These are phyloP conservation scores for Styela clava DNA, from an alignment of 23 tunicate species.

Conservation along the genomic window DNA sequence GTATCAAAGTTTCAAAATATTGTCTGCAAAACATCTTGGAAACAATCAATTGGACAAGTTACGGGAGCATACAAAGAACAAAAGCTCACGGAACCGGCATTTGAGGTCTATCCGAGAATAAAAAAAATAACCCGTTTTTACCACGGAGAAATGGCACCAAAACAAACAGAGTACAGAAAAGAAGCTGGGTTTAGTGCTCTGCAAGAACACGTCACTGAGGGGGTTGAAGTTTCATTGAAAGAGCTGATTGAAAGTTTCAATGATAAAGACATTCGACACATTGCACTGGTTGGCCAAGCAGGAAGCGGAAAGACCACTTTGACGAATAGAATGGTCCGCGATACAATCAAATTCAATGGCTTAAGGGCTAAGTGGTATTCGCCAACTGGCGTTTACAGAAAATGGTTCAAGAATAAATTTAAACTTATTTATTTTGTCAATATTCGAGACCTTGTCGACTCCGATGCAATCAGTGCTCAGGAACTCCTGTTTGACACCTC, in stretches of 20 bases:
- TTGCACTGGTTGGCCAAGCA: slow-evolving; percentile 1
- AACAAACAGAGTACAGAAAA: not conserved
- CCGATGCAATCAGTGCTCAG: no score
- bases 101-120: slow-evolving; percentile 7
- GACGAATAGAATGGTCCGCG: not conserved
- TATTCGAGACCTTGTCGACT: no score
- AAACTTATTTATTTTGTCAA: slow-evolving; percentile 2
- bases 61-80: not conserved
- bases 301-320: slow-evolving; percentile 6
- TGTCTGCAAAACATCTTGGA: no score
- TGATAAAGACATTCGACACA: no score
- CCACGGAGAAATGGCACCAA: not conserved
- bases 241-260: no score
- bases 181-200: no score
- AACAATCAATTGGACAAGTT: no score
- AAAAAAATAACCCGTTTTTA: not conserved
- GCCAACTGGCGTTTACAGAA: not conserved
- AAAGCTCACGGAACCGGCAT: not conserved
- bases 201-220: not conserved
- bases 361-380: no score
- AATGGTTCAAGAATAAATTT: not conserved
- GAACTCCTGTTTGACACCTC: not conserved
- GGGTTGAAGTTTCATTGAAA: not conserved
- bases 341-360: not conserved
- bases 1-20: no score